phyloP scores from a whole-genome alignment of 2,113 vertebrate genomes.

The Perccottus glenii region DNA sequence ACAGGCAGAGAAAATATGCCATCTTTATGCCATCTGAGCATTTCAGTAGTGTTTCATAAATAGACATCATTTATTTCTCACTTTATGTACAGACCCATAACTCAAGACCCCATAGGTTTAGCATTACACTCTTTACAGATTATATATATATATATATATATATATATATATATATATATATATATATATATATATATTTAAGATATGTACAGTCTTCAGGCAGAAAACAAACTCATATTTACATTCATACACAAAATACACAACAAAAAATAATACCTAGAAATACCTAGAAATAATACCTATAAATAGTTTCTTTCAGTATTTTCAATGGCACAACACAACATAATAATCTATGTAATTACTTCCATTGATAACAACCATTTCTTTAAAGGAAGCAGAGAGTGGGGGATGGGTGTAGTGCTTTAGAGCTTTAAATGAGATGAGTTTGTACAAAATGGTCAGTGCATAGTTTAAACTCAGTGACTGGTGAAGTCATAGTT shows the following conservation, averaged over 20 bases:
- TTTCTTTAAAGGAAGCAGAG: conserved; percentile 30
- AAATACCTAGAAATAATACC: neutral
- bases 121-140: too few species aligned
- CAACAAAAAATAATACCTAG: conserved; percentile 8
- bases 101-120: too few species aligned
- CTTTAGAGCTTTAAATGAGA: conserved; percentile 16
- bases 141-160: too few species aligned
- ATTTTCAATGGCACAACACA: conserved; percentile 10
- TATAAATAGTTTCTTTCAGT: neutral
- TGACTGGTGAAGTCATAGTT: neutral
- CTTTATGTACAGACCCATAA: conserved; percentile 59
- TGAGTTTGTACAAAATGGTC: conserved; percentile 33
- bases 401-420: conserved; percentile 23
- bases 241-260: conserved; percentile 29
- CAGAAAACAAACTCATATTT: conserved; percentile 42
- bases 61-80: conserved; percentile 43
- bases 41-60: conserved; percentile 74
- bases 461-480: conserved; percentile 72
- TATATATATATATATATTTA: too few species aligned
- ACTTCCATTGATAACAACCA: too few species aligned
- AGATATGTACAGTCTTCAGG: neutral
- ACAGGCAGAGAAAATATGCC: conserved; percentile 72
- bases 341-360: too few species aligned
- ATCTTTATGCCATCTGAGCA: conserved; percentile 56
- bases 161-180: too few species aligned